A percentile compares a stretch with the other conserved stretches of the same genome.
These are phyloP conservation scores for Corvus cornix DNA, from an alignment of 2,113 vertebrate species.

Conservation along the genomic window DNA sequence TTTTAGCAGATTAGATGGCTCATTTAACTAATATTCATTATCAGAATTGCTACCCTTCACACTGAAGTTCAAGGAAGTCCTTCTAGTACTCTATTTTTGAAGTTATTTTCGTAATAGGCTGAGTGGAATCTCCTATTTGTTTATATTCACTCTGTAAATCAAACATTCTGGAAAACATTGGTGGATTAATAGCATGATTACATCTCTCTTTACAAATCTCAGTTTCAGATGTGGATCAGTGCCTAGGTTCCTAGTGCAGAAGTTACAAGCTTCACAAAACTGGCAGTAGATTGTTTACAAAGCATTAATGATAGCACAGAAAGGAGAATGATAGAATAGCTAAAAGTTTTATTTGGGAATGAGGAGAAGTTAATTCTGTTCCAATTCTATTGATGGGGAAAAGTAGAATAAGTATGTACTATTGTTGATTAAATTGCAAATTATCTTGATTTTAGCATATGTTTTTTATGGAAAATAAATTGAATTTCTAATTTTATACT, in stretches of 20 bases:
- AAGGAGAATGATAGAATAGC: background rate
- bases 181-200: background rate
- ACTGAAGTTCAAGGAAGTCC: background rate
- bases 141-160: background rate
- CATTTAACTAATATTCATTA: background rate
- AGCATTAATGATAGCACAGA: background rate
- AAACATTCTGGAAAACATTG: background rate
- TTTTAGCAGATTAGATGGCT: background rate
- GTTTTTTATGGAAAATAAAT: background rate
- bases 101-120: background rate
- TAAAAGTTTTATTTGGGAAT: background rate
- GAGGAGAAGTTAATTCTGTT: background rate
- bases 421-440: background rate
- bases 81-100: background rate
- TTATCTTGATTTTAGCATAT: background rate
- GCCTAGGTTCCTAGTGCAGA: background rate
- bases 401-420: background rate
- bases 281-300: background rate
- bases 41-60: background rate
- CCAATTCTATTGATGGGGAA: background rate
- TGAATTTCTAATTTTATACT: background rate
- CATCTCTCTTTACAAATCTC: background rate
- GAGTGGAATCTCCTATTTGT: background rate
- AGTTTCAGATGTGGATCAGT: background rate
- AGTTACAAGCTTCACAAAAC: background rate